A percentile compares a stretch with the other conserved stretches of the same genome.
Conservation (phyloP, 37 sponge, comb jelly and placozoan genomes). For the Lycopodina hypogea region DNA sequence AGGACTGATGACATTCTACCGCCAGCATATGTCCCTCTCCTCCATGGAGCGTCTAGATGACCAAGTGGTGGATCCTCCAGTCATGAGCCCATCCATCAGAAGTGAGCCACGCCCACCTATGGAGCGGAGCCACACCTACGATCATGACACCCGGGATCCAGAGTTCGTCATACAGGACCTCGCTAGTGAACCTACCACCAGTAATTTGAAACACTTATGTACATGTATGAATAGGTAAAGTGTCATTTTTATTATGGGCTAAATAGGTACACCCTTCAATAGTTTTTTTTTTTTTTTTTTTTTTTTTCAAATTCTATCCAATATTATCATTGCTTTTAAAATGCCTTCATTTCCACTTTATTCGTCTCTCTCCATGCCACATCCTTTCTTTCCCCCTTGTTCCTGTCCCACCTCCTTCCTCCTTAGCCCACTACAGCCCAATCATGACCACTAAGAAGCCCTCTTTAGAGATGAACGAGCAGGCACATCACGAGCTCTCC, state of each 20-base stretch:
- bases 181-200: constrained; percentile 54
- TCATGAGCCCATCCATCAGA: constrained; percentile 18
- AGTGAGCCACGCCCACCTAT: constrained; percentile 8
- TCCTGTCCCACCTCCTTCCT: not conserved
- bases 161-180: constrained; percentile 57
- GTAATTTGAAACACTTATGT: constrained; percentile 33
- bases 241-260: not conserved
- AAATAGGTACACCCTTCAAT: not conserved
- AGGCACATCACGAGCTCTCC: constrained; percentile 4
- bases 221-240: no score
- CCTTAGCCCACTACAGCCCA: constrained; percentile 55
- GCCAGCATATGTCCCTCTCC: constrained; percentile 33
- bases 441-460: constrained; percentile 29
- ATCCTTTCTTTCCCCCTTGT: not conserved
- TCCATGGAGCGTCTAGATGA: constrained; percentile 22
- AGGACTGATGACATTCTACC: constrained; percentile 66
- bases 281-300: no score
- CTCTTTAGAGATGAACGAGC: constrained; percentile 1
- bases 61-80: not conserved
- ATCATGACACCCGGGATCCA: not conserved
- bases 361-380: no score
- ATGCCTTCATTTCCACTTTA: no score
- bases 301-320: no score
- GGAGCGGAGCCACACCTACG: constrained; percentile 1
- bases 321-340: no score